Conservation (phyloP, 2,113 vertebrate genomes). For the Geothlypis trichas region DNA sequence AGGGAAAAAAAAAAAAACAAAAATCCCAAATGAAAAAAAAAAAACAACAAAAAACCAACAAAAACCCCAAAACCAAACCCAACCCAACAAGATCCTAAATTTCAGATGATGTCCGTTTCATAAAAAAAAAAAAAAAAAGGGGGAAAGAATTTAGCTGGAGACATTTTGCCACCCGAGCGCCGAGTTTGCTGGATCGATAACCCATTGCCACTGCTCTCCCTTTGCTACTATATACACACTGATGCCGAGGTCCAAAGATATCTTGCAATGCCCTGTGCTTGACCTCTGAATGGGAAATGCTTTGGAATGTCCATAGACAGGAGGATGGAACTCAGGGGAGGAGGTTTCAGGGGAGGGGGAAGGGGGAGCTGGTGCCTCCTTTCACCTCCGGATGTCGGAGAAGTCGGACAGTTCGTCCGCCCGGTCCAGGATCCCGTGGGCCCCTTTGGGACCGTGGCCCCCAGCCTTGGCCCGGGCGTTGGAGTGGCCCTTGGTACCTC, state of each 20-base stretch:
- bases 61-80: not conserved
- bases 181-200: conserved; percentile 26
- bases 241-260: conserved; percentile 66
- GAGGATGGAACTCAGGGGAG: conserved; percentile 71
- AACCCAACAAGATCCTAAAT: conserved; percentile 26
- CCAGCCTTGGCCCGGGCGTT: conserved; percentile 75
- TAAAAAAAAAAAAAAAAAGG: not conserved
- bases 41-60: too few relatives aligned
- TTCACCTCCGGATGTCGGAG: conserved; percentile 95
- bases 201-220: conserved; percentile 60
- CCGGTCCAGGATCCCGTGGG: conserved; percentile 77
- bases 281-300: conserved; percentile 89
- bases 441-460: conserved; percentile 77
- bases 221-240: conserved; percentile 66
- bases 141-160: conserved; percentile 17
- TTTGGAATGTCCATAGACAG: conserved; percentile 94
- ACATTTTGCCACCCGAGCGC: conserved; percentile 1
- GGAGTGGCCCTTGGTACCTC: conserved; percentile 77
- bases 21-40: not conserved
- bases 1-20: not conserved
- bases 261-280: conserved; percentile 85
- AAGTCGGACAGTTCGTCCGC: conserved; percentile 86
- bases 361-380: conserved; percentile 23
- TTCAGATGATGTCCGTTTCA: not conserved
- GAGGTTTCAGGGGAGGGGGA: conserved; percentile 14